These are phyloP conservation scores for Steinernema feltiae DNA, from an alignment of 1,140 invertebrate genomes.

Conservation along the genomic window DNA sequence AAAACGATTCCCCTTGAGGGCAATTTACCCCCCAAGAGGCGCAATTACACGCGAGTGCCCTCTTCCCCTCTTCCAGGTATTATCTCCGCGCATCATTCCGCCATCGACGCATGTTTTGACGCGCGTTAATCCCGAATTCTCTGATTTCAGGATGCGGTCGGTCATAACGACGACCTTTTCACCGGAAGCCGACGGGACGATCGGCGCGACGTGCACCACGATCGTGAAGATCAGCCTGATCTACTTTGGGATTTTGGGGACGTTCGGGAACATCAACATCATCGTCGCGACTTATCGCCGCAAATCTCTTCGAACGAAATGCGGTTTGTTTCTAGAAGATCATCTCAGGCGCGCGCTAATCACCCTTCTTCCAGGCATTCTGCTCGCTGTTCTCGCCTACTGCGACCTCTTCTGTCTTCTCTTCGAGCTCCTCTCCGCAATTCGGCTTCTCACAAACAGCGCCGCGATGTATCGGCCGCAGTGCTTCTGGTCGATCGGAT, in stretches of 20 bases:
- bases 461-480: background rate
- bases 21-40: too few species aligned
- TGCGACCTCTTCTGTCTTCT: slow-evolving; percentile 5
- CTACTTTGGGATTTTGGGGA: background rate
- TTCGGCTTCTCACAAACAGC: background rate
- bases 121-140: too few species aligned
- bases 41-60: too few species aligned
- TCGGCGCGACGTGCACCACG: background rate
- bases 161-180: background rate
- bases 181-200: background rate
- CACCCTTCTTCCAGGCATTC: background rate
- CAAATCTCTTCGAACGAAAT: background rate
- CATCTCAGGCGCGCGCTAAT: too few species aligned
- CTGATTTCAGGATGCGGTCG: background rate
- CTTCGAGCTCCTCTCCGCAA: background rate
- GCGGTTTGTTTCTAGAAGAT: too few species aligned
- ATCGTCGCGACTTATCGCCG: background rate
- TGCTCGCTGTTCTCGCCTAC: background rate
- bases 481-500: background rate
- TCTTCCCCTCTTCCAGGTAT: too few species aligned
- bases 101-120: too few species aligned
- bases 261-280: background rate
- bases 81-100: too few species aligned
- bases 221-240: background rate
- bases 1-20: too few species aligned